Evolutionary conservation across 2,113 vertebrate species (phyloP).

Genomic region (Ornithorhynchus anatinus): DNA sequence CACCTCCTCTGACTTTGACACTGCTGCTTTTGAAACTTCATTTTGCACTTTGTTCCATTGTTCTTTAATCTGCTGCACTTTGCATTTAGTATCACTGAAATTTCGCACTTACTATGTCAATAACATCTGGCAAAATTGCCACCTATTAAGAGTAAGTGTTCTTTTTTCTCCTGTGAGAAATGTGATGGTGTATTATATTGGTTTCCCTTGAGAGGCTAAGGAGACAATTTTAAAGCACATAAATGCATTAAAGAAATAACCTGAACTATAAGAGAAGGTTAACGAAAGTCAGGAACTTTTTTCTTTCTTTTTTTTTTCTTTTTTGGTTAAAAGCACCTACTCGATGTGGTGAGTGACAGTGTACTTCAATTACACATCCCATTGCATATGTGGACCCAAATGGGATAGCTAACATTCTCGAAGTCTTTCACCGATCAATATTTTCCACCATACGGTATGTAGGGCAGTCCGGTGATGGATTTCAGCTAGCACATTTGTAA

Average conservation of each 20-base stretch:
- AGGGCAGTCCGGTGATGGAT: conserved; percentile 5
- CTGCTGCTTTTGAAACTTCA: conserved; percentile 79
- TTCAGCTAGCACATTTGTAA: not conserved
- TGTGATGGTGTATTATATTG: conserved; percentile 85
- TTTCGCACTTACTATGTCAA: conserved; percentile 99
- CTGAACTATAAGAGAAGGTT: conserved; percentile 82
- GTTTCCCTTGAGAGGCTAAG: conserved; percentile 84
- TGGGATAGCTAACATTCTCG: conserved; percentile 11
- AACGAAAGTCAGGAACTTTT: conserved; percentile 80
- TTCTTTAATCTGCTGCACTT: conserved; percentile 97
- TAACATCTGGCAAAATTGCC: conserved; percentile 99
- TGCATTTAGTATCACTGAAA: conserved; percentile 92
- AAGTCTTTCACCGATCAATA: not conserved
- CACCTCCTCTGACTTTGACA: conserved; percentile 82
- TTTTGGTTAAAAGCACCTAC: conserved; percentile 33
- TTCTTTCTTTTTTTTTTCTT: conserved; percentile 40
- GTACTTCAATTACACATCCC: not conserved
- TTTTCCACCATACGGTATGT: not conserved
- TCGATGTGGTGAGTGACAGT: not conserved
- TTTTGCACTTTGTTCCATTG: conserved; percentile 86
- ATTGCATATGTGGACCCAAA: conserved; percentile 23
- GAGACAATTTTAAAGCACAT: conserved; percentile 86
- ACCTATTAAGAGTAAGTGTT: conserved; percentile 97
- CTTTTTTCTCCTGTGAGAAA: conserved; percentile 89
- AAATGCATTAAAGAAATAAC: conserved; percentile 85